Conservation (phyloP, 2,888 invertebrate species). For the Molorchus minor region DNA sequence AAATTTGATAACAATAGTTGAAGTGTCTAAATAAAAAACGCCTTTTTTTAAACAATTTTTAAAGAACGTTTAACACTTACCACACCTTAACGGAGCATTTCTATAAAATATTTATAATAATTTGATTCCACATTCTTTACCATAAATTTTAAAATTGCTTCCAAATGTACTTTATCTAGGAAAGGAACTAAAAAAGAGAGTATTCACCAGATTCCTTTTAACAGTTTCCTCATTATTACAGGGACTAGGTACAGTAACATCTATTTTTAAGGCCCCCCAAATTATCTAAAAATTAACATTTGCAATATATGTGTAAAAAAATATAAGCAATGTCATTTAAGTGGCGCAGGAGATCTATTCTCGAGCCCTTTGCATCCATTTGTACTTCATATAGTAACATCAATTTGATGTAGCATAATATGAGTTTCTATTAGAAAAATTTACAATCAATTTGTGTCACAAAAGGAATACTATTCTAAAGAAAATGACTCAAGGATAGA, state of each 20-base stretch:
- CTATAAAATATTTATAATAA: slow-evolving; percentile 30
- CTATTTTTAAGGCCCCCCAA: slow-evolving; percentile 33
- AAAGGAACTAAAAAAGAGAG: slow-evolving; percentile 42
- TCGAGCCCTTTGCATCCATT: no score
- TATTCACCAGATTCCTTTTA: slow-evolving; percentile 39
- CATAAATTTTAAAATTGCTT: slow-evolving; percentile 17
- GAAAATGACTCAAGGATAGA: no score
- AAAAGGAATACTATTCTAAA: no score
- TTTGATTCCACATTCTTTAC: slow-evolving; percentile 11
- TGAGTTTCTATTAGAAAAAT: no score
- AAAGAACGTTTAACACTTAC: background rate
- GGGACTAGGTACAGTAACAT: no score
- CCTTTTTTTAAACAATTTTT: background rate
- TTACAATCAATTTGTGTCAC: no score
- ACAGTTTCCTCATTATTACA: slow-evolving; percentile 34
- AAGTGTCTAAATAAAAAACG: slow-evolving; percentile 3
- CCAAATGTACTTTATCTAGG: slow-evolving; percentile 1
- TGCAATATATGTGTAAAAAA: slow-evolving; percentile 12
- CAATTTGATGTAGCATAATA: no score
- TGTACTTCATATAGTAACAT: no score
- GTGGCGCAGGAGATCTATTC: no score
- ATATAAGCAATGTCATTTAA: background rate
- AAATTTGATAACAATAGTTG: no score
- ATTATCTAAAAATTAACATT: slow-evolving; percentile 36
- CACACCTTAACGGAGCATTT: slow-evolving; percentile 37